These are phyloP conservation scores for Garra rufa DNA, from an alignment of 2,113 vertebrate species.

Conservation along the genomic window DNA sequence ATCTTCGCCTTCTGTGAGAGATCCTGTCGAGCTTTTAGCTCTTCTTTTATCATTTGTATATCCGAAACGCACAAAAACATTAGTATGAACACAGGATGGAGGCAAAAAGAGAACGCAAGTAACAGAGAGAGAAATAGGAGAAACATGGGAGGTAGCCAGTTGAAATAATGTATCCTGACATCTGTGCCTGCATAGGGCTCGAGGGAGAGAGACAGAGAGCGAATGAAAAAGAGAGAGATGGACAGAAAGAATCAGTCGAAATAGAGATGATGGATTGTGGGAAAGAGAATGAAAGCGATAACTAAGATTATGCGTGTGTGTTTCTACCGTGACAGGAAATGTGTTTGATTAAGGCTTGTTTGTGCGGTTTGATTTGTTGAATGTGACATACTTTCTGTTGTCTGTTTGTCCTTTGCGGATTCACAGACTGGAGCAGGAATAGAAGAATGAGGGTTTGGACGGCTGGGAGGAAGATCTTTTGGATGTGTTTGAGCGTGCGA, in stretches of 20 bases:
- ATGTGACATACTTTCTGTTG: constrained; percentile 60
- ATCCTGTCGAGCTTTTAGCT: not conserved
- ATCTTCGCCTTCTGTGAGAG: constrained; percentile 6
- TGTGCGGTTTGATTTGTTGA: constrained; percentile 48
- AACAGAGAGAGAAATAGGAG: constrained; percentile 1
- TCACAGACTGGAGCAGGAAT: constrained; percentile 53
- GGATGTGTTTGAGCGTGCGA: constrained; percentile 39
- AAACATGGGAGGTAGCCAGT: constrained; percentile 68
- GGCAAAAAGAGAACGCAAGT: constrained; percentile 41
- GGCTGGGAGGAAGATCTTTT: constrained; percentile 48
- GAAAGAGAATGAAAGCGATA: constrained; percentile 53
- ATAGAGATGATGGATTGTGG: constrained; percentile 68
- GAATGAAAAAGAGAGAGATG: not conserved
- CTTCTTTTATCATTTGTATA: constrained; percentile 4
- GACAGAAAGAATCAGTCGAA: constrained; percentile 26
- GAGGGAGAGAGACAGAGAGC: constrained; percentile 59
- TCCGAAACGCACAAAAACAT: not conserved
- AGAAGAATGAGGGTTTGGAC: constrained; percentile 48
- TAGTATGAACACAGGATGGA: not conserved
- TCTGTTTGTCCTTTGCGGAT: constrained; percentile 62
- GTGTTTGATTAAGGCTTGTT: constrained; percentile 44
- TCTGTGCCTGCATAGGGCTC: constrained; percentile 73
- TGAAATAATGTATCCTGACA: constrained; percentile 77
- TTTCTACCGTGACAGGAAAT: constrained; percentile 54
- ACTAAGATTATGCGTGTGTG: constrained; percentile 57